These are phyloP conservation scores for Mastigias papua DNA, from an alignment of 30 jellyfish, hydroid and myxozoan species.

Conservation along the genomic window DNA sequence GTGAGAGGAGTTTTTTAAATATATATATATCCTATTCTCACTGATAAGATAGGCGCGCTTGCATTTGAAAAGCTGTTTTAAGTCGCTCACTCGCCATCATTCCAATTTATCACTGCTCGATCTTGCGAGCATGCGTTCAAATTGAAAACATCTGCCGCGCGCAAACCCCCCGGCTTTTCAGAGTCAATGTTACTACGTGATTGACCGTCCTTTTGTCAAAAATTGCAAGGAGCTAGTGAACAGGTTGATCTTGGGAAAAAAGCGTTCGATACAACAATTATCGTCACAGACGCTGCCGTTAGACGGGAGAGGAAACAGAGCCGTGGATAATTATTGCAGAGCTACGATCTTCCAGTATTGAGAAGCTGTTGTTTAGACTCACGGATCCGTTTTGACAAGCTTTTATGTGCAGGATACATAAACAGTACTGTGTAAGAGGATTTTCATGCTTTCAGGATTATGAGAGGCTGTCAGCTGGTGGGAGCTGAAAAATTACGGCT, in stretches of 20 bases:
- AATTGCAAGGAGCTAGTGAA: conserved; percentile 59
- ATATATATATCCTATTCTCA: not conserved
- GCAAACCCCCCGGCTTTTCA: conserved; percentile 67
- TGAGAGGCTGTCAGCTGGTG: conserved; percentile 50
- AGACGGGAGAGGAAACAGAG: conserved; percentile 23
- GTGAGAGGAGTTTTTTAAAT: not conserved
- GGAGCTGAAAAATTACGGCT: conserved; percentile 10
- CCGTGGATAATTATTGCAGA: not conserved
- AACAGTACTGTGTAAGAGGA: conserved; percentile 29
- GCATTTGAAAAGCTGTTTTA: not conserved
- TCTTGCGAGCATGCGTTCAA: conserved; percentile 59
- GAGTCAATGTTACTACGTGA: conserved; percentile 61
- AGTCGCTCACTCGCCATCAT: not conserved
- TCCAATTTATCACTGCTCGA: not conserved
- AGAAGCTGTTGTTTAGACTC: not conserved
- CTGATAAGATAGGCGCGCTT: not conserved
- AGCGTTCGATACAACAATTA: conserved; percentile 47
- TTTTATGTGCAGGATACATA: not conserved
- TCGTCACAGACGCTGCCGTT: conserved; percentile 42
- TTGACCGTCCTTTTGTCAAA: conserved; percentile 79
- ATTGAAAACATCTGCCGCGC: conserved; percentile 13
- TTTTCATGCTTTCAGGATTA: conserved; percentile 10
- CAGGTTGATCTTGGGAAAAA: conserved; percentile 81
- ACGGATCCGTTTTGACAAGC: not conserved
- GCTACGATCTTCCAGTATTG: not conserved